Conservation (phyloP, 2,113 vertebrate species). For the Sphyrna mokarran region DNA sequence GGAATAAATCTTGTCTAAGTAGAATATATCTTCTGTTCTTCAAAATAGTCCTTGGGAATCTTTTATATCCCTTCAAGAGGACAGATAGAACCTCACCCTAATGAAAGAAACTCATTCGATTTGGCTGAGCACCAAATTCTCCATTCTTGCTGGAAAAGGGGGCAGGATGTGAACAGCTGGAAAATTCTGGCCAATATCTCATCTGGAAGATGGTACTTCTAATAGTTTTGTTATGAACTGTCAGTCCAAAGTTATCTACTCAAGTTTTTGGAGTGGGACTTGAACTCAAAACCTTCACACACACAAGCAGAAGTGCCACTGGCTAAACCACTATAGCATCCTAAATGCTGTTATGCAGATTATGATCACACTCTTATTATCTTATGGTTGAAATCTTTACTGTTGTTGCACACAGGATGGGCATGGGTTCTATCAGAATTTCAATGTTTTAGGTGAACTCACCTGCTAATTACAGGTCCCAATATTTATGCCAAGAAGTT, state of each 20-base stretch:
- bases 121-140: too few species aligned
- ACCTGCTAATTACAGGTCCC: background rate
- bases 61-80: background rate
- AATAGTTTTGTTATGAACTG: background rate
- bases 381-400: background rate
- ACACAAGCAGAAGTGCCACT: background rate
- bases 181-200: background rate
- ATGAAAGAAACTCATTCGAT: background rate
- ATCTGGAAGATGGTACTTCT: background rate
- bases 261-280: background rate
- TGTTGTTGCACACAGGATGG: background rate
- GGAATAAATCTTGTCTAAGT: background rate
- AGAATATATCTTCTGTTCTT: background rate
- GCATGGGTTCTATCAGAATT: background rate
- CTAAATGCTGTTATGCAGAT: background rate
- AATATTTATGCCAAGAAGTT: background rate
- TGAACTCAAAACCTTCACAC: background rate
- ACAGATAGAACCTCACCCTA: background rate
- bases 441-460: background rate
- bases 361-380: background rate
- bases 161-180: too few species aligned
- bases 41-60: background rate
- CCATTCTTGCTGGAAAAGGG: too few species aligned
- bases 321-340: background rate
- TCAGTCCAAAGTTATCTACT: background rate